Evolutionary conservation across 1,140 invertebrate genomes (phyloP), one percentile per base, ranked within the genome.

Genomic region (Ptiloglossa arizonensis): DNA sequence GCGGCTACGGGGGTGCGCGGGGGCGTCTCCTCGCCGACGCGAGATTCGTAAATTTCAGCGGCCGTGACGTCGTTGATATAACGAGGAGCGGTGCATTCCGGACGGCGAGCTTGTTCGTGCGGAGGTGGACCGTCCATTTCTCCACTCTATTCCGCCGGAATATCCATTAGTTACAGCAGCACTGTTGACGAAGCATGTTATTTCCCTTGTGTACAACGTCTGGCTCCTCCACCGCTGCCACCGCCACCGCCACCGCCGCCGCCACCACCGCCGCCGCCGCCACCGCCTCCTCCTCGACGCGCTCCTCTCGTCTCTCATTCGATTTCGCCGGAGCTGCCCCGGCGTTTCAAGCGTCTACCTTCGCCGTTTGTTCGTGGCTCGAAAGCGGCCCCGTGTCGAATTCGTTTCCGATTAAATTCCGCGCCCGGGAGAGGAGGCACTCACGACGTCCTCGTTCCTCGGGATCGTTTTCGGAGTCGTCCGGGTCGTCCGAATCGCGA

Each of bases 141-240:
- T 89, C 85, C 66, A 89, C 88, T 90, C 88, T 87, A 88, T 90
- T 90, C 87, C 87, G 76, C 84, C 81, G 83, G 87, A 91, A 91
- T 92, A 92, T 92, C 91, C 91, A 92, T 92, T 91, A 92, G 91
- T 92, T 92, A 92, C 90, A 91, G 91, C 90, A 92, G 87, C 89
- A 87, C 87, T 90, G 91, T 92, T 92, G 92, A 92, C 91, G 91
- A 92, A 93, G 90, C 91, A 90, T 90, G 90, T 92, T 92, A 92
- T 93, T 92, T 93, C 91, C 92, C 92, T 87, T 89, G 92, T 91
- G 91, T 91, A 91, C 88, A 84, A 85, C 85, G 89, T 89, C 88
- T 91, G 89, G 87, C 67, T 57, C 73, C 72, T 44, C 44, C 68
- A 9, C 62, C 74, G n/a, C n/a, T n/a, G n/a, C n/a, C n/a, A n/a